A percentile compares a stretch with the other conserved stretches of the same genome.
Conservation (phyloP, 1,140 invertebrate genomes). For the Campoletis sonorensis region DNA sequence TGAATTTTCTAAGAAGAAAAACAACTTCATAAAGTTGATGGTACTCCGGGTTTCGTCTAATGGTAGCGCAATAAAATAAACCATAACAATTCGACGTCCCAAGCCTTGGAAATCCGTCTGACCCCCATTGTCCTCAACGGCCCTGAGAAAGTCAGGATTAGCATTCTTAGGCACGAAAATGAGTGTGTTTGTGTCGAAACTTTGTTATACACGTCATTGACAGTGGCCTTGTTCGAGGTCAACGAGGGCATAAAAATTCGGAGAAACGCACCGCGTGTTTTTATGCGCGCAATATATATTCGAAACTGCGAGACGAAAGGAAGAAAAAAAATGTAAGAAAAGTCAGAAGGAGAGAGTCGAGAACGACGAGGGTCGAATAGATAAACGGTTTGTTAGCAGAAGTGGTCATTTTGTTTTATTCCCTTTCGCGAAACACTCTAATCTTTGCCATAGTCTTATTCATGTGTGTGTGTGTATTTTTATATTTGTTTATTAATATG, state of each 20-base stretch:
- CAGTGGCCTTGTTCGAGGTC: constrained; percentile 32
- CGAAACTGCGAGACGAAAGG: not conserved
- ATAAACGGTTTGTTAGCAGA: constrained; percentile 25
- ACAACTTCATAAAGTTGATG: no score
- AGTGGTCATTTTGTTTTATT: constrained; percentile 24
- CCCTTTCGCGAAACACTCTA: constrained; percentile 6
- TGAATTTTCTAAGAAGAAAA: no score
- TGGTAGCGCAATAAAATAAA: no score
- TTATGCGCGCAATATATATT: not conserved
- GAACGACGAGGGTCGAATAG: constrained; percentile 22
- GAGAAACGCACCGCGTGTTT: not conserved
- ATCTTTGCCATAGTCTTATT: not conserved
- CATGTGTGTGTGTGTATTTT: not conserved
- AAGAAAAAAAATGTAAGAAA: not conserved
- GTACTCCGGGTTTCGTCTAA: no score
- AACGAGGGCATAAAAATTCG: constrained; percentile 19
- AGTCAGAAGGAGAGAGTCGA: not conserved
- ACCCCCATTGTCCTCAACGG: not conserved
- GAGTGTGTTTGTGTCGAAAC: not conserved
- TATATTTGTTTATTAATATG: not conserved
- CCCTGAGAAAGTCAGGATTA: not conserved
- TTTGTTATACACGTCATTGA: not conserved
- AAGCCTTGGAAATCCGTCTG: not conserved
- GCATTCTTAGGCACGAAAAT: not conserved
- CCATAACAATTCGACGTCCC: no score